Evolutionary conservation across 2,113 vertebrate species (phyloP), one percentile per base, ranked within the genome.

Genomic region (Bufo gargarizans): DNA sequence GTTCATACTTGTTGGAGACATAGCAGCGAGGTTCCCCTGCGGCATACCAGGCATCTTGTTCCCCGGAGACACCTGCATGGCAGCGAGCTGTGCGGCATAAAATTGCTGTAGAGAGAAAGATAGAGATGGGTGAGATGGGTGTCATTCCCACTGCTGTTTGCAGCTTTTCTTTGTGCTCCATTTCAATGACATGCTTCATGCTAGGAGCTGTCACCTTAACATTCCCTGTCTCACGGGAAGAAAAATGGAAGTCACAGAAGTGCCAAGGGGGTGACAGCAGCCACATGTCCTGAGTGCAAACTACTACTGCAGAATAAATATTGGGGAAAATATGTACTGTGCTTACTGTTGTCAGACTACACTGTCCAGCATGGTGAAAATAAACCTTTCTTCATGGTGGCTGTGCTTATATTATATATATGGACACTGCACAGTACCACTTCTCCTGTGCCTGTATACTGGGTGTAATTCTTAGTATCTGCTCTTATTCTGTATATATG

Each of bases 61-160:
- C 94, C 98, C 98, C 0, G 98, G 98, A 91, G 98, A 99, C 33
- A 99, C 97, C 94, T 99, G 98, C 98, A 99, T 99, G 43, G 98
- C 98, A 80, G 98, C 98, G 91, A 99, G 95, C 90, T 99, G 98
- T 92, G 98, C 98, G 85, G 98, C 98, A 91, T 99, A 99, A 91
- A 99, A 95, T 95, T 99, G 98, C 97, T 99, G 92, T 90, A 63
- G 3, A 86, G 8, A 77, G 78, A 90, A 78, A 87, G 80, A 92
- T 90, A 86, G 20, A 87, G 93, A 95, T 91, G 96, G 92, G 93
- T 94, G 95, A 92, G 80, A 16, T 6, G 67, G 74, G 47, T 19
- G 17, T 1, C 53, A 16, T 11, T 2, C 89, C 33, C 33, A 33
- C 33, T 33, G 33, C 33, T 33, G 33, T 33, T 33, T 33, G 33